Conservation (phyloP, 2,113 vertebrate species). For the Ranitomeya imitator region DNA sequence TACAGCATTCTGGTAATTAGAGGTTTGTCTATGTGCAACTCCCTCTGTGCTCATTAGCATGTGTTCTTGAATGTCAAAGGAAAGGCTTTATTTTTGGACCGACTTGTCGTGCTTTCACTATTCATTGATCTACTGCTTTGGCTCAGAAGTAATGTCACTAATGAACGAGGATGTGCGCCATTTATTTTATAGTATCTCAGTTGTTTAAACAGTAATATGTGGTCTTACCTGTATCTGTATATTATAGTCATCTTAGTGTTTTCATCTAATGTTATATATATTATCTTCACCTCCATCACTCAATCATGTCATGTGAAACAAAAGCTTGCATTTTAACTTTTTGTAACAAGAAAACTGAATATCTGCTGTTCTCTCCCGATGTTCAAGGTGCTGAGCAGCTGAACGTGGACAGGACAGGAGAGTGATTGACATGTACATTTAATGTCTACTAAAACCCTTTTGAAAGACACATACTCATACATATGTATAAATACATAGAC, state of each 20-base stretch:
- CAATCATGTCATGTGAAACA: no score
- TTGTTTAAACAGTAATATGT: neutral
- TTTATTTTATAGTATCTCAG: neutral
- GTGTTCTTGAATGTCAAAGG: constrained; percentile 34
- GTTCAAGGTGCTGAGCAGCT: no score
- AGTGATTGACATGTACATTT: no score
- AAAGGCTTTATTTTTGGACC: constrained; percentile 21
- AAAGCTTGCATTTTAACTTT: no score
- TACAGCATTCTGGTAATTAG: neutral
- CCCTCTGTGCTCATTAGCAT: constrained; percentile 33
- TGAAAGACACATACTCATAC: no score
- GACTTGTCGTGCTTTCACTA: neutral
- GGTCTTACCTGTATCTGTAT: neutral
- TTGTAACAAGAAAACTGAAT: no score
- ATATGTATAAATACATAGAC: no score
- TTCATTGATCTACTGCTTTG: neutral
- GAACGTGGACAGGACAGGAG: no score
- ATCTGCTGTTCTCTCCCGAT: no score
- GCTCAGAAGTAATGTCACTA: neutral
- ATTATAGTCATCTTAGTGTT: neutral
- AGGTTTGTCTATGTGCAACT: constrained; percentile 15
- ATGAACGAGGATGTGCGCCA: neutral
- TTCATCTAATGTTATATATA: no score
- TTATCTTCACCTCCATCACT: no score
- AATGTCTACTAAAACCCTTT: no score